These are phyloP conservation scores for Minunthozetes semirufus DNA, from an alignment of 2,888 invertebrate species.

Conservation along the genomic window DNA sequence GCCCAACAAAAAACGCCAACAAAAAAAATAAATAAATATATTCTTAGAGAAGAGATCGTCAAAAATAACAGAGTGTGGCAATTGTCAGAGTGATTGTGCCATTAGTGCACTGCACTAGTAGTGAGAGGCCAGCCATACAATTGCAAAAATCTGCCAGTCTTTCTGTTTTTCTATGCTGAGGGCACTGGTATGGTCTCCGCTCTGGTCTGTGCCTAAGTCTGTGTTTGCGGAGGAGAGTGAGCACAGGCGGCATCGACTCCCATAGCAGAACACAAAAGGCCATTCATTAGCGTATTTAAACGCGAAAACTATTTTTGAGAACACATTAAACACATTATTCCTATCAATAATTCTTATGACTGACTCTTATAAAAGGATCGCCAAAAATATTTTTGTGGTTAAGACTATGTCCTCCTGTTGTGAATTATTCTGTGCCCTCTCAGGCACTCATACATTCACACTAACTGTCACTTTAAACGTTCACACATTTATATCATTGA, in stretches of 20 bases:
- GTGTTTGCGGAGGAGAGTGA: not conserved
- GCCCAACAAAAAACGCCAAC: not conserved
- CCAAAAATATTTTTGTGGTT: no score
- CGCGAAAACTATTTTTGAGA: not conserved
- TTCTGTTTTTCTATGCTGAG: not conserved
- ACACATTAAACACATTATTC: not conserved
- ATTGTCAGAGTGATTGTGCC: constrained; percentile 15
- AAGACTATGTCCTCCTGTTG: no score
- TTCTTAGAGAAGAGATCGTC: not conserved
- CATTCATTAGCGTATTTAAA: constrained; percentile 16
- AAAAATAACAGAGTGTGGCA: constrained; percentile 20
- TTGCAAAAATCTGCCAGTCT: not conserved
- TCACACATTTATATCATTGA: no score
- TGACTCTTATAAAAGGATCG: not conserved
- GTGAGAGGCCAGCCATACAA: no score
- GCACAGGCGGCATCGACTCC: not conserved
- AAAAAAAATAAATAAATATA: constrained; percentile 8
- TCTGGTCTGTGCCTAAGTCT: not conserved
- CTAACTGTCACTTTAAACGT: not conserved
- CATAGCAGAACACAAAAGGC: not conserved
- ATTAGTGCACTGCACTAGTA: not conserved
- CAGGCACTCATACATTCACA: not conserved
- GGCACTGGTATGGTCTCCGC: not conserved
- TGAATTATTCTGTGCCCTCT: no score
- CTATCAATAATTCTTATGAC: no score